Percentiles rank a stretch among this genome's conserved stretches.
These are phyloP conservation scores for Ardeotis arabs DNA, from an alignment of 2,113 vertebrate species.

Conservation along the genomic window DNA sequence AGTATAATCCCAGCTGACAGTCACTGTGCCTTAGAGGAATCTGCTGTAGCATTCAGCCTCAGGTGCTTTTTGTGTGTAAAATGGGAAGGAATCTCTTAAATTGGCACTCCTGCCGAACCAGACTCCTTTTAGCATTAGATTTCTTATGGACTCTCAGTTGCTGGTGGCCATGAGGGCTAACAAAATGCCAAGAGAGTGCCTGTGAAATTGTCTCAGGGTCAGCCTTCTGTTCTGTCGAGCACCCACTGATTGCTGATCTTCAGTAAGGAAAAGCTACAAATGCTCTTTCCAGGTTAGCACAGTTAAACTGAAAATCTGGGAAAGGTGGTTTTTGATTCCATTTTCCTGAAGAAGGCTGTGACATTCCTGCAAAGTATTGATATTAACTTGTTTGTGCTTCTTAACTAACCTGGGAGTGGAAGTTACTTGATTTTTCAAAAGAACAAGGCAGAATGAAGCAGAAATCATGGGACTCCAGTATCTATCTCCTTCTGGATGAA, in stretches of 20 bases:
- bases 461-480: background rate
- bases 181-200: background rate
- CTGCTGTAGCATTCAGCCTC: background rate
- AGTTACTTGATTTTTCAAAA: background rate
- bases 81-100: background rate
- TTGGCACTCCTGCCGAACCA: background rate
- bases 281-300: background rate
- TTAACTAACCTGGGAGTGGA: background rate
- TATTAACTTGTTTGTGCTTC: background rate
- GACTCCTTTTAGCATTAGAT: background rate
- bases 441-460: background rate
- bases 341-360: background rate
- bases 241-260: background rate
- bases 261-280: background rate
- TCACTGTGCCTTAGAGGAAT: background rate
- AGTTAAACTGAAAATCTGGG: background rate
- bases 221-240: background rate
- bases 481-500: background rate
- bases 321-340: background rate
- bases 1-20: background rate
- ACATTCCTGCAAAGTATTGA: background rate
- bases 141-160: background rate
- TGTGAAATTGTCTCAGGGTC: background rate
- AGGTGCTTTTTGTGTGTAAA: background rate
- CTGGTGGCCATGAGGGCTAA: background rate